These are phyloP conservation scores for Sturnus vulgaris DNA, from an alignment of 2,113 vertebrate species.

Conservation along the genomic window DNA sequence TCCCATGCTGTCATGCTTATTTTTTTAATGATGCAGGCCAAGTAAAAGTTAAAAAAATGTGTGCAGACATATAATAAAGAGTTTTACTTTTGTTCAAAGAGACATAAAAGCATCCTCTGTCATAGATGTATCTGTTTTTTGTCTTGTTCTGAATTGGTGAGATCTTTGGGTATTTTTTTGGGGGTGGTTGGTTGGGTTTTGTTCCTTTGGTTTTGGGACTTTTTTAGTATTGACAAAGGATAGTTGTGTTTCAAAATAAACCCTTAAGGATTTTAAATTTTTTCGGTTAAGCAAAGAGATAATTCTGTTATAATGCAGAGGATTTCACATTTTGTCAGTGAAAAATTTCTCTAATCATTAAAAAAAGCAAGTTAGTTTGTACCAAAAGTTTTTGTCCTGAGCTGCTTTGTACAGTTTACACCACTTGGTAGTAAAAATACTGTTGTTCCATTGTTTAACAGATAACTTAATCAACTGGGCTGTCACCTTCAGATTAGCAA, in stretches of 20 bases:
- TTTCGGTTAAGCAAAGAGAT: background rate
- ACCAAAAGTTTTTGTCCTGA: conserved; percentile 44
- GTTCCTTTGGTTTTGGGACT: fast-evolving
- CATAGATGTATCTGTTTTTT: background rate
- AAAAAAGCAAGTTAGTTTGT: background rate
- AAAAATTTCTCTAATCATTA: background rate
- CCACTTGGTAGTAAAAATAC: conserved; percentile 51
- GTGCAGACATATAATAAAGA: background rate
- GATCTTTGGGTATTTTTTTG: background rate
- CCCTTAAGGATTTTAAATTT: background rate
- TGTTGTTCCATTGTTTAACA: conserved; percentile 38
- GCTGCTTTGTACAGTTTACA: conserved; percentile 38
- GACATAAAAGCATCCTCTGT: background rate
- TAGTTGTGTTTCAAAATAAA: background rate
- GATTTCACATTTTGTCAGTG: conserved; percentile 7
- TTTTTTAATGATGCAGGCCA: background rate
- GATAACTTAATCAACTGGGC: conserved; percentile 46
- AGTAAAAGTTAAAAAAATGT: background rate
- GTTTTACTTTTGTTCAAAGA: background rate
- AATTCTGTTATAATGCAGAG: background rate
- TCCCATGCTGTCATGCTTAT: background rate
- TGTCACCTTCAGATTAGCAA: conserved; percentile 51
- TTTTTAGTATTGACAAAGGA: background rate
- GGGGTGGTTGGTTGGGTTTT: background rate
- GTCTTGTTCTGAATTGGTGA: background rate